Conservation (phyloP, 2,797 vertebrate species). For the Ataeniobius toweri region DNA sequence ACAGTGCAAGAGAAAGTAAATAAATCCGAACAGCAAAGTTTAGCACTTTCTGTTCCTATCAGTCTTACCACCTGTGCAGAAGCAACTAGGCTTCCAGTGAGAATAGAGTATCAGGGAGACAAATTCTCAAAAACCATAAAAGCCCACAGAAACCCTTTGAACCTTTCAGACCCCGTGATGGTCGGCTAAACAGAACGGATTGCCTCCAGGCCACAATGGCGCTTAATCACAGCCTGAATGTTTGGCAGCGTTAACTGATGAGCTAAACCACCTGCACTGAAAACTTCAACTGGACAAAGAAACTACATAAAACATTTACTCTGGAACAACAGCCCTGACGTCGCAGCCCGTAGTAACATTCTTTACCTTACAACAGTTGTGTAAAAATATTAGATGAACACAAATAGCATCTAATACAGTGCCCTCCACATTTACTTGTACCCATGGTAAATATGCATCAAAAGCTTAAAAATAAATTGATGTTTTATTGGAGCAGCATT, state of each 20-base stretch:
- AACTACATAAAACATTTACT: constrained; percentile 28
- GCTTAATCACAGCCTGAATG: constrained; percentile 50
- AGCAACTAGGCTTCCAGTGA: constrained; percentile 12
- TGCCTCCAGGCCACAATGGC: constrained; percentile 42
- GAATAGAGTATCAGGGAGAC: constrained; percentile 20
- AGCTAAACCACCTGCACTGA: constrained; percentile 27
- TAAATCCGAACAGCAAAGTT: constrained; percentile 23
- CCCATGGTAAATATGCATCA: not conserved
- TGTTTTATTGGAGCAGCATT: not conserved
- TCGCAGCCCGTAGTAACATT: not conserved
- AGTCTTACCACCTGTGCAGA: constrained; percentile 42
- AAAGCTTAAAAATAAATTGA: not conserved
- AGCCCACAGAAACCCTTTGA: constrained; percentile 38
- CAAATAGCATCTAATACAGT: not conserved
- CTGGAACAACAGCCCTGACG: constrained; percentile 4
- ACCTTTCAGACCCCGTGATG: constrained; percentile 48
- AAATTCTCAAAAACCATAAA: constrained; percentile 43
- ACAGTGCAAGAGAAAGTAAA: constrained; percentile 1
- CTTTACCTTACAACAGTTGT: not conserved
- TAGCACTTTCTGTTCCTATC: constrained; percentile 40
- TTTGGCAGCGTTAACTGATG: constrained; percentile 46
- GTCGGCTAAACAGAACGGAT: constrained; percentile 56
- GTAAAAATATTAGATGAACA: no score
- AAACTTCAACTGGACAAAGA: constrained; percentile 24
- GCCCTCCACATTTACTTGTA: not conserved